Conservation (phyloP, 1,140 invertebrate species). For the Papilio machaon region DNA sequence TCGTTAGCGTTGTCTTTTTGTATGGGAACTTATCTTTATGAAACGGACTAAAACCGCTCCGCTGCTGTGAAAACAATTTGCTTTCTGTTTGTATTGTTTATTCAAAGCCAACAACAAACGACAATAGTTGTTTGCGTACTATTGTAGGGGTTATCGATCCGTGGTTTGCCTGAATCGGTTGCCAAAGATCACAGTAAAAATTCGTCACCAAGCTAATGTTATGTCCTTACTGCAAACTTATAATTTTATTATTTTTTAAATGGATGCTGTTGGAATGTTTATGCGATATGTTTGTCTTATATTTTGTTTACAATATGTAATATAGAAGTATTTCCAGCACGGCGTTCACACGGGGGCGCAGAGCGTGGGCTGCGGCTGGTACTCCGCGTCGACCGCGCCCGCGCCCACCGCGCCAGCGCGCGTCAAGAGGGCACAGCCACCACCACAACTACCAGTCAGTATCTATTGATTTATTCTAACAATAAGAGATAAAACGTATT, state of each 20-base stretch:
- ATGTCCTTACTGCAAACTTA: too few species aligned
- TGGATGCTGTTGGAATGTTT: too few species aligned
- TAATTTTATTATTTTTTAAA: too few species aligned
- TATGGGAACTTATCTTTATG: conserved; percentile 30
- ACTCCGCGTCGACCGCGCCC: conserved; percentile 70
- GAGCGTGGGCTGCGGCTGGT: conserved; percentile 74
- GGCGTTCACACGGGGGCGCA: conserved; percentile 68
- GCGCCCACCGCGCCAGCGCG: conserved; percentile 72
- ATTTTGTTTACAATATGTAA: conserved; percentile 3
- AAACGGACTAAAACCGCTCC: conserved; percentile 24
- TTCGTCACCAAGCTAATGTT: too few species aligned
- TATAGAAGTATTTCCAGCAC: conserved; percentile 58
- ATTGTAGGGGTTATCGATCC: background rate
- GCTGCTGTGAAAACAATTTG: conserved; percentile 40
- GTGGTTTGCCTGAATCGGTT: too few species aligned
- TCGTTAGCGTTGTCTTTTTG: conserved; percentile 32
- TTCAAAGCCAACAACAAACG: background rate
- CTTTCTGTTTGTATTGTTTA: conserved; percentile 13
- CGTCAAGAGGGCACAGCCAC: conserved; percentile 69
- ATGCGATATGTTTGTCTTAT: background rate
- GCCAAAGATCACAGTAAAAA: too few species aligned
- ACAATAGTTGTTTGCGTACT: background rate
- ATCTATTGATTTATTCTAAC: background rate
- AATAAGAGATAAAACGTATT: background rate
- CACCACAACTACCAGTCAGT: conserved; percentile 69